Base-by-base conservation (phyloP, 2,797 vertebrate species). In the Neomorphus geoffroyi region DNA sequence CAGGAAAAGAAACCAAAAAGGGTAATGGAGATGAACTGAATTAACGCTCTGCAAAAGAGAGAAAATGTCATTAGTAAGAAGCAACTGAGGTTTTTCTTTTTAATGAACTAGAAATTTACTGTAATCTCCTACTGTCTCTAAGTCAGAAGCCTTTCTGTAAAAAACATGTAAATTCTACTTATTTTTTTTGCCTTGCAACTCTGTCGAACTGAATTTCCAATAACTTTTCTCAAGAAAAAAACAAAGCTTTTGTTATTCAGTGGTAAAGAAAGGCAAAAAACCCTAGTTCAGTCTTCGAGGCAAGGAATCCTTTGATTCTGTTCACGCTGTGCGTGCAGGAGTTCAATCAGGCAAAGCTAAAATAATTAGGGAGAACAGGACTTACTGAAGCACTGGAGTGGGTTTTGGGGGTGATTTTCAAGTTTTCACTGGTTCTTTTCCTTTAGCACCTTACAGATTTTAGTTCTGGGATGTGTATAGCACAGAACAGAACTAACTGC, bases 71-170 rank as follows among this genome's bases (percentile, higher is more conserved):
- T 57, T 14, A 58, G 11, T 45, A 22, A 72, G 74, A 87, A 87
- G 18, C 18, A 80, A 58, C 56, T 61, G 57, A 24, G 30, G 35
- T 23, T 46, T 58, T 89, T 92, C 84, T 61, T 86, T 91, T 91
- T 81, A 88, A 84, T 93, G 92, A 97, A 93, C 41, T 71, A 87
- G 87, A 96, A 95, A 96, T 86, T 80, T 94, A 39, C 48, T 22
- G 3, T 95, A 92, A 93, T 96, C 67, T 96, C 67, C 89, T 73
- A 33, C 58, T 72, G 71, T 89, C 77, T 92, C 61, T 67, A 94
- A 94, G 46, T 94, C 94, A 94, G 90, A 97, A 86, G 9, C 56
- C 73, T 93, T 94, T 85, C 72, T 80, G 23, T 39, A 92, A 92
- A 85, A 50, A 26, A 17, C 72, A 62, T 85, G 86, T 93, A 95